Base-by-base conservation (phyloP, 2,113 vertebrate genomes). In the Nanorana parkeri region DNA sequence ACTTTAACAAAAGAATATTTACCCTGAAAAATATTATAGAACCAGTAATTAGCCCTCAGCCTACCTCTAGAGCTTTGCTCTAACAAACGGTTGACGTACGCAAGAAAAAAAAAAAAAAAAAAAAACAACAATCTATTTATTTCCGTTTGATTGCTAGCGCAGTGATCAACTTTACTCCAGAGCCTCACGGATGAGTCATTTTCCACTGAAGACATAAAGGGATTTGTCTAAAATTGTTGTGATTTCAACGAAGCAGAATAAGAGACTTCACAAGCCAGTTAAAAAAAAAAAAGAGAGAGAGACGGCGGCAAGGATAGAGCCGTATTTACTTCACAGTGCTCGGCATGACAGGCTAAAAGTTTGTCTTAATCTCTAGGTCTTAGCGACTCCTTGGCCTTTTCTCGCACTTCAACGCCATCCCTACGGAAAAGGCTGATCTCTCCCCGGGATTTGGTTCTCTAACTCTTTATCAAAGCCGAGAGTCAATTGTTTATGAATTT, bases 191-290 rank as follows among this genome's bases (percentile, higher is more conserved):
- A 86, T 83, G 84, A 89, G 84, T 83, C 84, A 55, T 85, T 89
- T 89, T 89, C 84, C 80, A 74, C 79, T 41, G 11, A 67, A 79
- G 75, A 82, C 78, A 87, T 82, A 90, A 91, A 91, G 71, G 78
- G 82, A 86, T 91, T 88, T 91, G 85, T 88, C 84, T 89, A 87
- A 86, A 88, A 66, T 77, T 87, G 83, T 80, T 84, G 82, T 81
- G 84, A 11, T 82, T 84, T 78, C 85, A 84, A 55, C 51, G 81
- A 77, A 88, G 85, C 84, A 88, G 87, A 87, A 85, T 87, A 89
- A 55, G 73, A 64, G 56, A 76, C 81, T 84, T 76, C 77, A 60
- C 74, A 66, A 86, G 78, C 63, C 51, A 52, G 77, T 81, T 72
- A 65, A 75, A 51, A 23, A 52, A 60, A 76, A n/a, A n/a, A n/a